Percentiles rank a stretch among this genome's conserved stretches.
Conservation (phyloP, 2,797 vertebrate genomes). For the Tolypeutes matacus region DNA sequence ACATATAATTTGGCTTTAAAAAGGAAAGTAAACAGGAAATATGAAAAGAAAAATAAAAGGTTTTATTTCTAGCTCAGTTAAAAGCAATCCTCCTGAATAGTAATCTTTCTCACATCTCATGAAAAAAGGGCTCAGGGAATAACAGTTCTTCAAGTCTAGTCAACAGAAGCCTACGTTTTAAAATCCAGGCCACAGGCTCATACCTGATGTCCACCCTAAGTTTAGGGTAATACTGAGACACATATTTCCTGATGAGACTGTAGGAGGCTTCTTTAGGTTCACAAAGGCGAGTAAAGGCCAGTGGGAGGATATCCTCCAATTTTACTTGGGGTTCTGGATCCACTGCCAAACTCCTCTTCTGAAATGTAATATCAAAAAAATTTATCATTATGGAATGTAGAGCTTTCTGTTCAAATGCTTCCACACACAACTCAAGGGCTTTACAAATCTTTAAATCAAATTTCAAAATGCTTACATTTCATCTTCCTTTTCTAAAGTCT, state of each 20-base stretch:
- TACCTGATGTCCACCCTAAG: constrained; percentile 96
- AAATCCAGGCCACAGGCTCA: not conserved
- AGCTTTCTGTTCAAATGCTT: not conserved
- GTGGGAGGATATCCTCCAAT: constrained; percentile 95
- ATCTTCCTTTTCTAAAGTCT: not conserved
- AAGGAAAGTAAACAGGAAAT: not conserved
- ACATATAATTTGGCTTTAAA: not conserved
- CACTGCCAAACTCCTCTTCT: constrained; percentile 84
- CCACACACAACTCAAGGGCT: constrained; percentile 8
- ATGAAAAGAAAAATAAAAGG: constrained; percentile 6
- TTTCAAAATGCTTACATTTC: not conserved
- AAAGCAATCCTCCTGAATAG: constrained; percentile 1
- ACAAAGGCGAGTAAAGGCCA: constrained; percentile 98
- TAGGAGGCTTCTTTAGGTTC: constrained; percentile 99
- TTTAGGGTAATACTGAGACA: constrained; percentile 97
- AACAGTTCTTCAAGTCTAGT: not conserved
- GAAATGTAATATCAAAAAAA: constrained; percentile 75
- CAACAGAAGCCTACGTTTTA: not conserved
- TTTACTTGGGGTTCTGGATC: constrained; percentile 91
- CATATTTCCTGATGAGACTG: constrained; percentile 97
- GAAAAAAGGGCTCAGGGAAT: not conserved
- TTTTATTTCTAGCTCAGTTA: constrained; percentile 18
- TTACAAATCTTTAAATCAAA: not conserved
- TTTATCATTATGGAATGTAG: not conserved
- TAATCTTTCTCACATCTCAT: not conserved